phyloP scores from a whole-genome alignment of 2,797 vertebrate genomes.

The Spinibarbus caldwelli region DNA sequence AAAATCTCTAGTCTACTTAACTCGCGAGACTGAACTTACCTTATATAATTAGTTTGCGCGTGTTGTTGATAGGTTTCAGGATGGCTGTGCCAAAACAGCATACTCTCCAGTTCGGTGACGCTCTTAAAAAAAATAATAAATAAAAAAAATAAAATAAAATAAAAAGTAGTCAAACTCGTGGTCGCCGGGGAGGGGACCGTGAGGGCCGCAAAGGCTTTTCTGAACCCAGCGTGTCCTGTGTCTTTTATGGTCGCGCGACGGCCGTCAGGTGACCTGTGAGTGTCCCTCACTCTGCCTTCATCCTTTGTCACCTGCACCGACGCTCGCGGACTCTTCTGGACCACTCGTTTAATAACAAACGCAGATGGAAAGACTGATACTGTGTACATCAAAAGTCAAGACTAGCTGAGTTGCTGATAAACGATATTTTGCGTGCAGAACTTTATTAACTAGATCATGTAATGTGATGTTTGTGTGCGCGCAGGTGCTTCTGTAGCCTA shows the following conservation, averaged over 20 bases:
- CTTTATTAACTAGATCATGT: not conserved
- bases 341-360: not conserved
- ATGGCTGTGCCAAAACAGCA: conserved; percentile 94
- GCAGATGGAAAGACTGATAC: not conserved
- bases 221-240: not conserved
- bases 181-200: not conserved
- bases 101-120: conserved; percentile 65
- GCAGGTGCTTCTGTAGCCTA: not conserved
- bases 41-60: conserved; percentile 82
- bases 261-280: conserved; percentile 4
- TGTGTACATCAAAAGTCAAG: conserved; percentile 1
- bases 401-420: too few species aligned
- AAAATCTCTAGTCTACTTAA: not conserved
- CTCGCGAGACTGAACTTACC: conserved; percentile 71
- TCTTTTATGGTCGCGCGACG: conserved; percentile 23
- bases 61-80: conserved; percentile 89
- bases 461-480: not conserved
- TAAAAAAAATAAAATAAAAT: too few species aligned
- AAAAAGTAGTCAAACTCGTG: not conserved
- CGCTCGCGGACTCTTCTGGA: not conserved
- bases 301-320: not conserved
- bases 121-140: not conserved
- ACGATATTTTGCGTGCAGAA: too few species aligned
- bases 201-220: conserved; percentile 3
- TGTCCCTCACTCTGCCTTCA: not conserved